Conservation (phyloP, 2,888 invertebrate genomes). For the Drosophila maculinotata region DNA sequence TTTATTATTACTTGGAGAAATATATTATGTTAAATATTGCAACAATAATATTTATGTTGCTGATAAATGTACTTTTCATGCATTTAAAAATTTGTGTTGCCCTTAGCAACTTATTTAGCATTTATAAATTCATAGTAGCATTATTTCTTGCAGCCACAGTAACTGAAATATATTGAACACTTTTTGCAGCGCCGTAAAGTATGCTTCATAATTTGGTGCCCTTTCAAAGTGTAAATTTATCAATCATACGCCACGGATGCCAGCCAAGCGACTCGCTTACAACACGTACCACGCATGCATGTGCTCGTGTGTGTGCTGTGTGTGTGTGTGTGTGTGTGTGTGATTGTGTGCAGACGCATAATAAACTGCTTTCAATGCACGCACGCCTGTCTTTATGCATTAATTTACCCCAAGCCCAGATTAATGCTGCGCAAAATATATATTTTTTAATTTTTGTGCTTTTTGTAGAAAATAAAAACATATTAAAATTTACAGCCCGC, state of each 20-base stretch:
- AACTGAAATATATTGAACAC: conserved; percentile 19
- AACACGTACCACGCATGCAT: conserved; percentile 11
- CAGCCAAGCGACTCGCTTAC: conserved; percentile 30
- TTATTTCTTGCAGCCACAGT: conserved; percentile 11
- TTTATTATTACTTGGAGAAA: no score
- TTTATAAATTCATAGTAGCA: background rate
- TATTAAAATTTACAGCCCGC: conserved; percentile 55
- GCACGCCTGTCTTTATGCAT: conserved; percentile 61
- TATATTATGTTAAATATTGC: no score
- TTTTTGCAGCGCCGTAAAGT: conserved; percentile 30
- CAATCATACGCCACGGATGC: conserved; percentile 67
- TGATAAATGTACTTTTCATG: no score
- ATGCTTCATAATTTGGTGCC: conserved; percentile 41
- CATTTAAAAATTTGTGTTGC: background rate
- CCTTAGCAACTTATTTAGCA: background rate
- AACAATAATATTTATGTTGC: no score
- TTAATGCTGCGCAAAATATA: conserved; percentile 40
- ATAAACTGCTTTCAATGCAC: conserved; percentile 71
- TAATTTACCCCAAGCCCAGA: conserved; percentile 62
- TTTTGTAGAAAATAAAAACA: conserved; percentile 42
- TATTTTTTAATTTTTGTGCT: conserved; percentile 38
- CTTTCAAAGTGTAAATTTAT: conserved; percentile 69
- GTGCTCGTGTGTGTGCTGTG: background rate
- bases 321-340: conserved; percentile 13
- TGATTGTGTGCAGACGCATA: conserved; percentile 44